Conservation (phyloP, 2,113 vertebrate species). For the Clarias macrocephalus region DNA sequence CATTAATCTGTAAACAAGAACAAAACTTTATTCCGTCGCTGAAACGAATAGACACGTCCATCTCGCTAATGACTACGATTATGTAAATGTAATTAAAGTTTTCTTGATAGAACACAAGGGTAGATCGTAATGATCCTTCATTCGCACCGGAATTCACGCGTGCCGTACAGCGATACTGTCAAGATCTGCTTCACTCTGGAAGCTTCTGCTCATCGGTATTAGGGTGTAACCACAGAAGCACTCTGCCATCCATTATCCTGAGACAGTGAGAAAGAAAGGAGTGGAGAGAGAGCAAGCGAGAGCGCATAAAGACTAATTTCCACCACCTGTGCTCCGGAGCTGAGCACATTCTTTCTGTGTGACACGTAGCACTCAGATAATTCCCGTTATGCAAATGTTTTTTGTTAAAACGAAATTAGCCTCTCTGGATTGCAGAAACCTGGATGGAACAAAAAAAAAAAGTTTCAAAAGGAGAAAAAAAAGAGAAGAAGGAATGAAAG, state of each 20-base stretch:
- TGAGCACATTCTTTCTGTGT: slow-evolving; percentile 41
- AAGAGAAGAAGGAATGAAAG: slow-evolving; percentile 62
- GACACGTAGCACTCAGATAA: slow-evolving; percentile 43
- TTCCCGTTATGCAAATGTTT: slow-evolving; percentile 65
- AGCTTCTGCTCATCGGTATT: slow-evolving; percentile 23
- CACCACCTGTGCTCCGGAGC: slow-evolving; percentile 59
- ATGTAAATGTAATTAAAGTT: background rate
- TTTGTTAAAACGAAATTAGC: slow-evolving; percentile 63
- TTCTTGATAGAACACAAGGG: background rate
- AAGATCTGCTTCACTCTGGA: background rate
- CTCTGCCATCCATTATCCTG: slow-evolving; percentile 52
- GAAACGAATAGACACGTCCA: background rate
- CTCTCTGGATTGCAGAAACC: slow-evolving; percentile 59
- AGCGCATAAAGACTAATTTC: slow-evolving; percentile 54
- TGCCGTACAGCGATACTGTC: slow-evolving; percentile 20
- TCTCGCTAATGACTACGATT: background rate
- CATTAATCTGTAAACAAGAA: background rate
- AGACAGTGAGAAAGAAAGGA: slow-evolving; percentile 39
- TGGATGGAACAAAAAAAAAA: slow-evolving; percentile 32
- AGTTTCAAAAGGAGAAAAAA: slow-evolving; percentile 55
- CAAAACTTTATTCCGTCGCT: background rate
- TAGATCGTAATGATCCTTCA: background rate
- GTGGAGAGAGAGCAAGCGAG: slow-evolving; percentile 17
- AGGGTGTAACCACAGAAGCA: slow-evolving; percentile 8
- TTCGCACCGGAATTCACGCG: slow-evolving; percentile 9